phyloP scores from a whole-genome alignment of 2,113 vertebrate species.

The Hippocampus abdominalis region DNA sequence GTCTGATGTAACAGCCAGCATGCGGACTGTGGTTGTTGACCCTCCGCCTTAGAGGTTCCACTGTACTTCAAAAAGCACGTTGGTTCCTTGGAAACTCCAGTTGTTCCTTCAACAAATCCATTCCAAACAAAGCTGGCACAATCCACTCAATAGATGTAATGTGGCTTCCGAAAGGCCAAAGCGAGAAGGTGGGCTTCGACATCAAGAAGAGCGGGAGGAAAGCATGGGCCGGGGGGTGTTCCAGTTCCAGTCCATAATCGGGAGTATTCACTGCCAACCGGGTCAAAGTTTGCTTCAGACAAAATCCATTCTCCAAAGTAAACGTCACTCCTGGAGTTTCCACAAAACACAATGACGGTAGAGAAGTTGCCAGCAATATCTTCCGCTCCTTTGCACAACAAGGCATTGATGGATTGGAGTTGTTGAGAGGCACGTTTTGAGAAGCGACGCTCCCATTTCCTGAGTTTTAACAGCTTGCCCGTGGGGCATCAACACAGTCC shows the following conservation, averaged over 20 bases:
- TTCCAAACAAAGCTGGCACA: background rate
- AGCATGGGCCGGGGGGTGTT: conserved; percentile 1
- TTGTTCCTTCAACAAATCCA: background rate
- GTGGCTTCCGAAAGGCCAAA: background rate
- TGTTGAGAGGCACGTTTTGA: conserved; percentile 19
- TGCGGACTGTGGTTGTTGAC: too few relatives aligned
- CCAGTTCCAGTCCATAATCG: conserved; percentile 16
- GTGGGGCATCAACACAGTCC: background rate
- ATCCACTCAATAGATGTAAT: background rate
- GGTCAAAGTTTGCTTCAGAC: conserved; percentile 18
- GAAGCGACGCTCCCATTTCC: conserved; percentile 8
- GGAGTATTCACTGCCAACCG: conserved; percentile 22
- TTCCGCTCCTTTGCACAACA: conserved; percentile 13
- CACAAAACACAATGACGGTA: conserved; percentile 25
- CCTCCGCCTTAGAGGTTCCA: background rate
- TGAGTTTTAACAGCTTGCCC: conserved; percentile 4
- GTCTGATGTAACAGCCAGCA: too few relatives aligned
- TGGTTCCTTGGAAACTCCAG: background rate
- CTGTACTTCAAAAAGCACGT: background rate
- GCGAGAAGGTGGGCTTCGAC: background rate
- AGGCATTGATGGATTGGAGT: conserved; percentile 17
- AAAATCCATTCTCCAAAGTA: conserved; percentile 30
- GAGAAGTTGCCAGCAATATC: conserved; percentile 22
- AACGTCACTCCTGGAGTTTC: conserved; percentile 25
- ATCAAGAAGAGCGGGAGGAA: background rate